These are phyloP conservation scores for Haliclona indistincta DNA, from an alignment of 37 sponge, comb jelly and placozoan genomes.

Conservation along the genomic window DNA sequence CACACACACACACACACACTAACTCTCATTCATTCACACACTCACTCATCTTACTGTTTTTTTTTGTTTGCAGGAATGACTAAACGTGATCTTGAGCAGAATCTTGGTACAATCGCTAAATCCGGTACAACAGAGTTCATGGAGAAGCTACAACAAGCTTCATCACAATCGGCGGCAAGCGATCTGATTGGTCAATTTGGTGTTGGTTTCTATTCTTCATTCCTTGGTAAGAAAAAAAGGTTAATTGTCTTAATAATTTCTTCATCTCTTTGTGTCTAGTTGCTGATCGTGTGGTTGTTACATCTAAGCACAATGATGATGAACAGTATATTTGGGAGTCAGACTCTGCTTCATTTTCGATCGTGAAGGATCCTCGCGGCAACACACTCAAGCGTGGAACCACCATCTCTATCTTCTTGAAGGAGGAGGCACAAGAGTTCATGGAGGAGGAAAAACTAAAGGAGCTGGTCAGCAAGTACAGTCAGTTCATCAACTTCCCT, in stretches of 20 bases:
- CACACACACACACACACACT: no score
- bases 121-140: constrained; percentile 98
- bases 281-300: constrained; percentile 96
- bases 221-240: constrained; percentile 73
- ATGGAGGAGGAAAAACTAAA: constrained; percentile 76
- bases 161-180: constrained; percentile 20
- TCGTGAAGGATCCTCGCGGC: constrained; percentile 91
- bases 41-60: no score
- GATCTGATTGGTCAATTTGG: constrained; percentile 99
- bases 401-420: constrained; percentile 89
- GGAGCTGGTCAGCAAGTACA: constrained; percentile 89
- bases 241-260: not conserved
- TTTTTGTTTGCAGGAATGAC: constrained; percentile 83
- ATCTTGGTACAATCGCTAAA: constrained; percentile 98
- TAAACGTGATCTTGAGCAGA: constrained; percentile 77
- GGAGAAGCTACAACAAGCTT: constrained; percentile 66
- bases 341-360: constrained; percentile 80
- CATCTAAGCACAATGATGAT: constrained; percentile 95
- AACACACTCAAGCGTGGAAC: constrained; percentile 92
- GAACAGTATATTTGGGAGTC: constrained; percentile 97
- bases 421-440: constrained; percentile 95
- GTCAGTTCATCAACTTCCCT: constrained; percentile 99
- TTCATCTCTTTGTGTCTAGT: constrained; percentile 38
- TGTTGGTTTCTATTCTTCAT: constrained; percentile 99
- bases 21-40: no score